A percentile compares a stretch with the other conserved stretches of the same genome.
phyloP scores from a whole-genome alignment of 2,888 invertebrate genomes.

The Trissolcus japonicus region DNA sequence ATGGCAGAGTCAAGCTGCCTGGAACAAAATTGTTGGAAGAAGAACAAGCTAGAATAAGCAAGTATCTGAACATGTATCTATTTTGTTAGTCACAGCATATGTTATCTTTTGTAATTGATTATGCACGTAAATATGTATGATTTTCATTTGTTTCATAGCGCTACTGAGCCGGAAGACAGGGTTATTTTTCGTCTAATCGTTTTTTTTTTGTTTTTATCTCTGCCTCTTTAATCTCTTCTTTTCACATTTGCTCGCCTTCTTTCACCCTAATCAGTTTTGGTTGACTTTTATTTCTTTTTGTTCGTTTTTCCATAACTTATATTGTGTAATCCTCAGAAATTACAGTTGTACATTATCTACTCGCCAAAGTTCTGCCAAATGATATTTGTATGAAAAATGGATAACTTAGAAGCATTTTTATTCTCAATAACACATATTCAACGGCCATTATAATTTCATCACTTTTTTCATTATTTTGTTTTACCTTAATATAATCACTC shows the following conservation, averaged over 20 bases:
- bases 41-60: conserved; percentile 52
- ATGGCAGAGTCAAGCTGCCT: conserved; percentile 10
- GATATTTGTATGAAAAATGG: conserved; percentile 64
- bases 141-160: conserved; percentile 62
- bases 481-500: conserved; percentile 72
- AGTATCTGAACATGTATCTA: conserved; percentile 58
- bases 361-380: conserved; percentile 67
- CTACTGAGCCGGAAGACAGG: conserved; percentile 74
- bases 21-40: background rate
- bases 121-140: conserved; percentile 58
- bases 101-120: conserved; percentile 57
- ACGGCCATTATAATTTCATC: conserved; percentile 69
- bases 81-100: conserved; percentile 57
- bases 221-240: conserved; percentile 56
- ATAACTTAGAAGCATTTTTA: conserved; percentile 66
- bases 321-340: conserved; percentile 56
- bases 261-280: conserved; percentile 57
- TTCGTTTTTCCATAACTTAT: conserved; percentile 55
- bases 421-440: conserved; percentile 65
- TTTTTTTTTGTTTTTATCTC: conserved; percentile 57
- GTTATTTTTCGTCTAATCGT: conserved; percentile 61
- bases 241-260: conserved; percentile 59
- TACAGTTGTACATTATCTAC: conserved; percentile 61
- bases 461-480: conserved; percentile 66
- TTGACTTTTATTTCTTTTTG: conserved; percentile 23